A percentile compares a stretch with the other conserved stretches of the same genome.
phyloP scores from a whole-genome alignment of 2,888 invertebrate species.

The Apodemia mormo region DNA sequence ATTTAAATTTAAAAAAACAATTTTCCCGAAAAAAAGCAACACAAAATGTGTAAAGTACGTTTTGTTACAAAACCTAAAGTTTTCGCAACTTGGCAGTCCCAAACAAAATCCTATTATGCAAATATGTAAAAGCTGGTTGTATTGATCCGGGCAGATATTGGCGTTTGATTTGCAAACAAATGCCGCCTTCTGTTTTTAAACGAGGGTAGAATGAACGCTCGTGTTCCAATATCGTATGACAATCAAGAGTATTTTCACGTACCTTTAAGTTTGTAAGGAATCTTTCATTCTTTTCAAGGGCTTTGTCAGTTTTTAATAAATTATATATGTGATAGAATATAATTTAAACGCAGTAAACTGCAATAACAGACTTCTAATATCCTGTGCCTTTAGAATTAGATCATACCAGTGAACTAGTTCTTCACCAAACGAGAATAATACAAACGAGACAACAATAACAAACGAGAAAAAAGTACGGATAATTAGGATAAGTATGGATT shows the following conservation, averaged over 20 bases:
- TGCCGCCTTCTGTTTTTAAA: constrained; percentile 67
- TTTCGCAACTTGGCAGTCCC: constrained; percentile 47
- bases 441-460: too few species aligned
- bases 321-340: neutral
- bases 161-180: constrained; percentile 77
- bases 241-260: constrained; percentile 13
- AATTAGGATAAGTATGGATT: too few species aligned
- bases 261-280: neutral
- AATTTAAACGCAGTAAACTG: too few species aligned
- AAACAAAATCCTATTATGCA: constrained; percentile 74
- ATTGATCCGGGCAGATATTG: constrained; percentile 73
- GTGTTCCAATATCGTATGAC: constrained; percentile 14
- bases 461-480: too few species aligned
- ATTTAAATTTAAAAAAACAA: neutral
- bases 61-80: constrained; percentile 35
- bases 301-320: neutral
- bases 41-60: constrained; percentile 13
- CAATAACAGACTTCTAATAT: too few species aligned
- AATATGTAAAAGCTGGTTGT: constrained; percentile 71
- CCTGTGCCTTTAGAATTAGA: too few species aligned
- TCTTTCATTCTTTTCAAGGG: neutral
- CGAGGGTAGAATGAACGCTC: constrained; percentile 46
- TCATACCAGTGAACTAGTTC: too few species aligned
- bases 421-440: too few species aligned
- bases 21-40: neutral